These are phyloP conservation scores for Adelosebastes latens DNA, from an alignment of 2,797 vertebrate species.

Conservation along the genomic window DNA sequence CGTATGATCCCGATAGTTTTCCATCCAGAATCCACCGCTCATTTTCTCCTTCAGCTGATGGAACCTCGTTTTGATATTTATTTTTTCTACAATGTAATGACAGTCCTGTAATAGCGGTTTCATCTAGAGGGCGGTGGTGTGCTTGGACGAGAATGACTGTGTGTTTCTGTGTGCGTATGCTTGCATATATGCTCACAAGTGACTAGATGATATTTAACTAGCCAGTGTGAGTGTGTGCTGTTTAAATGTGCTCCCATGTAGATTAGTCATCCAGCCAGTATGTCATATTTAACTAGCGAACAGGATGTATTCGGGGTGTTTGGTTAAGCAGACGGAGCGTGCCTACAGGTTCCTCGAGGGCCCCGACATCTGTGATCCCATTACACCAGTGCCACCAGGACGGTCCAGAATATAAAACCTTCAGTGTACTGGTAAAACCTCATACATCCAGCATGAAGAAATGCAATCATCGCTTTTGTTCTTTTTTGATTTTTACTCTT, in stretches of 20 bases:
- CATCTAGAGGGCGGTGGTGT: neutral
- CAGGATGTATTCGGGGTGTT: conserved; percentile 50
- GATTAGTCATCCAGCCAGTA: conserved; percentile 15
- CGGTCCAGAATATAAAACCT: conserved; percentile 40
- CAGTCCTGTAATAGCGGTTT: neutral
- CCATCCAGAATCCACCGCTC: neutral
- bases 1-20: neutral
- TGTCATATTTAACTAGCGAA: conserved; percentile 63
- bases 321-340: conserved; percentile 57
- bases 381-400: conserved; percentile 47
- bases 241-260: conserved; percentile 34
- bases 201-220: conserved; percentile 45
- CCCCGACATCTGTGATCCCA: conserved; percentile 58
- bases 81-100: neutral
- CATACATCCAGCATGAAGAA: conserved; percentile 2
- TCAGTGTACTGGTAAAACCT: conserved; percentile 6
- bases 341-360: conserved; percentile 46
- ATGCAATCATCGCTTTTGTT: neutral
- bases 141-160: neutral
- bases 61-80: neutral
- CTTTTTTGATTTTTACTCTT: neutral
- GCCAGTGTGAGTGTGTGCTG: neutral
- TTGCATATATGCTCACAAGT: conserved; percentile 14
- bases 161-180: neutral
- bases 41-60: neutral